Evolutionary conservation across 2,797 vertebrate species (phyloP).

Genomic region (Spondyliosoma cantharus): DNA sequence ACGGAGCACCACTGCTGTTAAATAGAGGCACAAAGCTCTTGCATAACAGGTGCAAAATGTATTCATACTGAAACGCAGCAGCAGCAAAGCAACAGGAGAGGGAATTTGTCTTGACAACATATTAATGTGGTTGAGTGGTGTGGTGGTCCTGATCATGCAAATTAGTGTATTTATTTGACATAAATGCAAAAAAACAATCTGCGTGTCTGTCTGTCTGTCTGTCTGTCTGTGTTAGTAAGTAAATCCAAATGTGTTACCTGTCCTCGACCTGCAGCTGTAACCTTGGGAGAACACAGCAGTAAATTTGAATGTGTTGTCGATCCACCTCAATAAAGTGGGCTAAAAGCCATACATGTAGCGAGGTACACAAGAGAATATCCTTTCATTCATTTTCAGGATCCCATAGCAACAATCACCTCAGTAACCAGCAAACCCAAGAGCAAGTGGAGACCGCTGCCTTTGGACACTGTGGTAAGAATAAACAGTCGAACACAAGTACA

Average conservation of each 20-base stretch:
- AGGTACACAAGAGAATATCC: constrained; percentile 43
- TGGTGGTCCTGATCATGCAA: background rate
- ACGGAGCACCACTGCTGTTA: background rate
- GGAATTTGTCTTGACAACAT: background rate
- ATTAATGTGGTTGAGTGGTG: background rate
- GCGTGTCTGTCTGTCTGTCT: constrained; percentile 8
- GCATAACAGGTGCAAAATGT: constrained; percentile 11
- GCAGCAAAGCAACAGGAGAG: background rate
- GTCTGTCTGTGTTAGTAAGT: background rate
- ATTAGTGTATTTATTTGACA: background rate
- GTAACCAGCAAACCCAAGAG: constrained; percentile 96
- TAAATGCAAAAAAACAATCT: background rate
- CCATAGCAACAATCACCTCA: constrained; percentile 91
- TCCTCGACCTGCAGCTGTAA: constrained; percentile 24
- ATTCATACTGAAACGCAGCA: background rate
- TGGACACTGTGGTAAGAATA: constrained; percentile 96
- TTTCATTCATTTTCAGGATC: constrained; percentile 87
- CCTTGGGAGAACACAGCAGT: constrained; percentile 5
- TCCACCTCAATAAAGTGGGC: constrained; percentile 46
- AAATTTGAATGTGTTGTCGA: constrained; percentile 36
- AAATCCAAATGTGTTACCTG: constrained; percentile 7
- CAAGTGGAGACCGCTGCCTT: constrained; percentile 96
- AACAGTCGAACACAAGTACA: constrained; percentile 30
- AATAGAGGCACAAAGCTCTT: background rate
- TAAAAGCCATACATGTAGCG: constrained; percentile 40